Evolutionary conservation across 2,888 invertebrate genomes (phyloP).

Genomic region (Portevinia maculata): DNA sequence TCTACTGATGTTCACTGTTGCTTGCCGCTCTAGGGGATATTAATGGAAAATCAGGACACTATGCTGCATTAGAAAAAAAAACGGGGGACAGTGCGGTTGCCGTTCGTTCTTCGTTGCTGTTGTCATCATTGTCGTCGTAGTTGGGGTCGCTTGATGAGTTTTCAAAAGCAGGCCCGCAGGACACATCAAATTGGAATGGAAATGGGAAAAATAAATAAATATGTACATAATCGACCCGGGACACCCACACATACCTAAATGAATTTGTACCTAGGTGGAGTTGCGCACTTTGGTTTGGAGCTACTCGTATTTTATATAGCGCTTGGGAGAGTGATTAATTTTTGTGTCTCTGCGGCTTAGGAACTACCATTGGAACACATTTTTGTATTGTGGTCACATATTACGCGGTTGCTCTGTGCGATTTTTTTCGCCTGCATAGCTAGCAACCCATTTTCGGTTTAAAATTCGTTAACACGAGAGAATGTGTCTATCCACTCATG

Average conservation of each 20-base stretch:
- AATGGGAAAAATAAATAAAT: constrained; percentile 66
- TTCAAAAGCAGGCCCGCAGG: constrained; percentile 70
- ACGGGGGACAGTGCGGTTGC: background rate
- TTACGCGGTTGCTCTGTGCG: background rate
- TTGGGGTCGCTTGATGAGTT: constrained; percentile 57
- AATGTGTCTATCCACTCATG: constrained; percentile 32
- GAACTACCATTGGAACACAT: constrained; percentile 28
- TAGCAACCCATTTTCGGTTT: constrained; percentile 30
- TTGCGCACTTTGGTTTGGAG: constrained; percentile 59
- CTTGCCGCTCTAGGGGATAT: constrained; percentile 40
- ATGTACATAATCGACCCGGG: constrained; percentile 36
- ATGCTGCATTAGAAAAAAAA: constrained; percentile 11
- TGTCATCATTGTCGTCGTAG: background rate
- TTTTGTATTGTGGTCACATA: constrained; percentile 69
- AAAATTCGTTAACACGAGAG: constrained; percentile 46
- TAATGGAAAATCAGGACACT: constrained; percentile 62
- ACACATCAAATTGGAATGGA: constrained; percentile 67
- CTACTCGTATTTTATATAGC: constrained; percentile 9
- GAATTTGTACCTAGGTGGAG: constrained; percentile 20
- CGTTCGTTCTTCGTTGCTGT: no score
- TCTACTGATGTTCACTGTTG: constrained; percentile 52
- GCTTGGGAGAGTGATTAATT: constrained; percentile 63
- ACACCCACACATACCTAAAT: constrained; percentile 4
- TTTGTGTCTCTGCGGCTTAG: constrained; percentile 41
- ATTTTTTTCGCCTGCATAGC: constrained; percentile 2